These are phyloP conservation scores for Dryococelus australis DNA, from an alignment of 2,888 invertebrate species.

Conservation along the genomic window DNA sequence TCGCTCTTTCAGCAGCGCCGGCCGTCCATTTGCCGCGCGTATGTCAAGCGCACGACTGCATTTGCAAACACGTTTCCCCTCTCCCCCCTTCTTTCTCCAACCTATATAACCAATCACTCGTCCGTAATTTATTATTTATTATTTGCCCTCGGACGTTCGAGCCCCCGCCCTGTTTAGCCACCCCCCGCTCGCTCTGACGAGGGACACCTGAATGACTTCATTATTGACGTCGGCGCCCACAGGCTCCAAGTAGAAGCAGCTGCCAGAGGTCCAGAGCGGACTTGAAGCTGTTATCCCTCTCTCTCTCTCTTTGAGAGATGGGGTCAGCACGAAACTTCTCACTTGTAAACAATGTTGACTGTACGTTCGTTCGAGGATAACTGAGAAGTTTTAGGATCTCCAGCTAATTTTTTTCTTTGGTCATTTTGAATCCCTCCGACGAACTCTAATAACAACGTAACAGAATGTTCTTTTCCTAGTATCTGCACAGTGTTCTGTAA, in stretches of 20 bases:
- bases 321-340: too few species aligned
- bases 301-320: too few species aligned
- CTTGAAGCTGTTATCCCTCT: too few species aligned
- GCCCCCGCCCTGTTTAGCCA: background rate
- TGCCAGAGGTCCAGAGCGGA: too few species aligned
- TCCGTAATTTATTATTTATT: conserved; percentile 7
- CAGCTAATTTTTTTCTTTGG: too few species aligned
- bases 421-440: too few species aligned
- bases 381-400: too few species aligned
- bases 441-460: too few species aligned
- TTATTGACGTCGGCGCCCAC: background rate
- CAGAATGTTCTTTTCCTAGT: too few species aligned
- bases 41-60: conserved; percentile 16
- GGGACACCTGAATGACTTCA: background rate
- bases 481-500: too few species aligned
- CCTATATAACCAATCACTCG: background rate
- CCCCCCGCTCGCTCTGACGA: background rate
- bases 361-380: too few species aligned
- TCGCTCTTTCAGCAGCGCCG: background rate
- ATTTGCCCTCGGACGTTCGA: background rate
- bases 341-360: too few species aligned
- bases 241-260: background rate
- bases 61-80: background rate
- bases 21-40: background rate
- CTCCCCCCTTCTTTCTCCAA: background rate